Percentiles rank a stretch among this genome's conserved stretches.
Evolutionary conservation across 2,797 vertebrate genomes (phyloP).

Genomic region (Pampus argenteus): DNA sequence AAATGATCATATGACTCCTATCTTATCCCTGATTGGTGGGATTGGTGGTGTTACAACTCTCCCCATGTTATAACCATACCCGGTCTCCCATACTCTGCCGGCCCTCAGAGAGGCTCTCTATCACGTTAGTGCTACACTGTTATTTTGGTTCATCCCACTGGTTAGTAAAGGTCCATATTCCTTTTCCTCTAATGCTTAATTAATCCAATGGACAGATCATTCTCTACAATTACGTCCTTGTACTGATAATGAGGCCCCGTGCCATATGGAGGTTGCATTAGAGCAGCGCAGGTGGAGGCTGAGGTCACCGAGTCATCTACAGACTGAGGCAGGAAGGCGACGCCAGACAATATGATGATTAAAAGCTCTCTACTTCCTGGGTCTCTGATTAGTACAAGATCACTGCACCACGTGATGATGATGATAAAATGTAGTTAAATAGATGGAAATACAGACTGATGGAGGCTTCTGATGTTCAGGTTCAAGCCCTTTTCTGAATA

Average conservation of each 20-base stretch:
- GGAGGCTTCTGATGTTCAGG: no score
- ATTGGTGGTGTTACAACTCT: no score
- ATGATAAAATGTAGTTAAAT: neutral
- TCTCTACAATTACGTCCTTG: slow-evolving; percentile 35
- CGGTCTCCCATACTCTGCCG: no score
- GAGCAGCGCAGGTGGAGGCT: slow-evolving; percentile 26
- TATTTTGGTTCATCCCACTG: slow-evolving; percentile 14
- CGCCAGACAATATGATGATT: slow-evolving; percentile 31
- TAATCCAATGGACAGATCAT: slow-evolving; percentile 26
- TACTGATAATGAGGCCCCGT: slow-evolving; percentile 43
- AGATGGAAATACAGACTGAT: no score
- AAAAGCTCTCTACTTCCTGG: neutral
- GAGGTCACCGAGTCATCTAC: slow-evolving; percentile 58
- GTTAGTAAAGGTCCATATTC: neutral
- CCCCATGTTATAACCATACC: no score
- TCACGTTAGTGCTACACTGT: slow-evolving; percentile 19
- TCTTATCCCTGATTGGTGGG: no score
- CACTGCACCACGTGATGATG: no score
- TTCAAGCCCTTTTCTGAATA: no score
- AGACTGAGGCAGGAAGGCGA: slow-evolving; percentile 38
- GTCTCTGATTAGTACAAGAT: neutral
- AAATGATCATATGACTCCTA: no score
- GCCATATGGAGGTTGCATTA: slow-evolving; percentile 15
- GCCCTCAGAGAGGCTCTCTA: slow-evolving; percentile 10
- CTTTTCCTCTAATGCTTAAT: slow-evolving; percentile 21